Evolutionary conservation across 2,888 invertebrate genomes (phyloP).

Genomic region (Rhamphomyia laevipes): DNA sequence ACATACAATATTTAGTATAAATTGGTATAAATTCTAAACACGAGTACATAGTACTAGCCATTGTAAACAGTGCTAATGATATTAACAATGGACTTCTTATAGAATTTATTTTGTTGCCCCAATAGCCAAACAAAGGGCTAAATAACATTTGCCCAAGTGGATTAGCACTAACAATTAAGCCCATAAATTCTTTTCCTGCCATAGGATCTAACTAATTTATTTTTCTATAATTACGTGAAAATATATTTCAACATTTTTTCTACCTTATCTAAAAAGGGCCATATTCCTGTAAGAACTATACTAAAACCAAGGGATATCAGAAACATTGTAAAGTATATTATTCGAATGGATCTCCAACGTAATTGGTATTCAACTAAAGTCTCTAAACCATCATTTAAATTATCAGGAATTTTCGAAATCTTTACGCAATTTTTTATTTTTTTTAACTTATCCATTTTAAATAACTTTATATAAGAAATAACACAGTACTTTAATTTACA

Average conservation of each 20-base stretch:
- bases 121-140: conserved; percentile 73
- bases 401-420: conserved; percentile 23
- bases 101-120: conserved; percentile 64
- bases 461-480: too few relatives aligned
- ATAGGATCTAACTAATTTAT: conserved; percentile 55
- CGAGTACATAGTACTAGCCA: conserved; percentile 64
- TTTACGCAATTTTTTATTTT: conserved; percentile 20
- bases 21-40: conserved; percentile 56
- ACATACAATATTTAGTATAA: conserved; percentile 60
- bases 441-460: conserved; percentile 22
- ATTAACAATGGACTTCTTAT: conserved; percentile 59
- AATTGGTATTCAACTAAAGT: conserved; percentile 51
- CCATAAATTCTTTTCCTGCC: conserved; percentile 72
- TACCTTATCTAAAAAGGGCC: conserved; percentile 81
- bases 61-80: conserved; percentile 57
- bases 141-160: conserved; percentile 79
- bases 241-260: conserved; percentile 12
- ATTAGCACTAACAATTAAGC: conserved; percentile 73
- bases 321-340: conserved; percentile 83
- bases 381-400: conserved; percentile 47
- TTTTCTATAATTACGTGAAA: background rate
- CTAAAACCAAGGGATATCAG: conserved; percentile 81
- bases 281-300: conserved; percentile 75
- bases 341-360: conserved; percentile 67
- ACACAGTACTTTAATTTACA: too few relatives aligned